A percentile compares a stretch with the other conserved stretches of the same genome.
These are phyloP conservation scores for Aptenodytes forsteri DNA, from an alignment of 2,113 vertebrate genomes.

Conservation along the genomic window DNA sequence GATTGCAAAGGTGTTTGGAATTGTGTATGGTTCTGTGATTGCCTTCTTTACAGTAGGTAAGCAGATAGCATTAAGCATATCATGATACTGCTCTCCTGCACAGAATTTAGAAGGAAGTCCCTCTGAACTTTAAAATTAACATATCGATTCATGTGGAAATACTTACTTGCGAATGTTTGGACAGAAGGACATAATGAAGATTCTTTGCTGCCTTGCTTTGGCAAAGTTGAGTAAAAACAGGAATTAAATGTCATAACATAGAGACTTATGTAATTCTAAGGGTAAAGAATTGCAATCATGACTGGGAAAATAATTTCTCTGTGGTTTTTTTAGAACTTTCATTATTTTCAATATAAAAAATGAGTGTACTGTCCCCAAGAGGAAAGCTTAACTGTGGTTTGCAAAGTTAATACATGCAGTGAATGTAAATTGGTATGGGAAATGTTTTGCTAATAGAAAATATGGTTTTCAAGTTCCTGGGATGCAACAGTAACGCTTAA, in stretches of 20 bases:
- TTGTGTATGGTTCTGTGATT: not conserved
- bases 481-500: constrained; percentile 37
- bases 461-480: constrained; percentile 7
- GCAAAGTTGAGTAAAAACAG: constrained; percentile 56
- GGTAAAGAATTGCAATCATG: constrained; percentile 59
- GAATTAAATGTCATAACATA: constrained; percentile 66
- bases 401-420: constrained; percentile 4
- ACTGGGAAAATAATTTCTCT: constrained; percentile 66
- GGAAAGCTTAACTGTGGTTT: constrained; percentile 45
- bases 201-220: constrained; percentile 46
- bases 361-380: constrained; percentile 39
- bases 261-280: constrained; percentile 61
- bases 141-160: constrained; percentile 49
- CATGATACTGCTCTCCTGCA: not conserved
- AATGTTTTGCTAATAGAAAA: constrained; percentile 54
- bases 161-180: constrained; percentile 1
- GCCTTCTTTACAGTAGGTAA: not conserved
- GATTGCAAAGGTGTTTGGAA: not conserved
- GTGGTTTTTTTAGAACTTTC: constrained; percentile 48
- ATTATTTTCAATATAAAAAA: constrained; percentile 61
- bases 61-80: not conserved
- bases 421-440: constrained; percentile 60
- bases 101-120: not conserved
- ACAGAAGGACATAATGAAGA: constrained; percentile 21
- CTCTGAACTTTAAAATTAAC: constrained; percentile 7